Evolutionary conservation across 2,113 vertebrate species (phyloP), one percentile per base, ranked within the genome.

Genomic region (Narcine bancroftii): DNA sequence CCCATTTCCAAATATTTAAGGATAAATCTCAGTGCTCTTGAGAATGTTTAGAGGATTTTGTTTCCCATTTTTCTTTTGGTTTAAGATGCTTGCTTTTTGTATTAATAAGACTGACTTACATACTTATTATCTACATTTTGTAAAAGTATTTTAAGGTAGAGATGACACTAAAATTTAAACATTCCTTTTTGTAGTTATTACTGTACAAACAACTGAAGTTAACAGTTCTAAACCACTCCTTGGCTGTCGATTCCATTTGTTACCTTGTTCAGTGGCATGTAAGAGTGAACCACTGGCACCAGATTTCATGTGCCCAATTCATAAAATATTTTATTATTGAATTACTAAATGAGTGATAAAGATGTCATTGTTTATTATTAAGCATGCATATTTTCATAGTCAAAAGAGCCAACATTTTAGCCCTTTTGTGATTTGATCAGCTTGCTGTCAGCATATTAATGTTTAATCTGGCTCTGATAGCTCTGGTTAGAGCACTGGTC

Each of bases 231-330:
- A 33, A 83, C 7, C 50, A 83, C 29, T 17, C 5, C 24, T 42
- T 81, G 77, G 50, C 81, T 56, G 29, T 85, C 50, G 50, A 85
- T 56, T 56, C 81, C 50, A 56, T 56, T 85, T 85, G 81, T 85
- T 85, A 50, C 29, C 2, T 33, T 56, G 47, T 85, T 85, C 81
- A 85, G 50, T 56, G 13, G 81, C n/a, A 11, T 85, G 50, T 56
- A 85, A 29, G n/a, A 56, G 29, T 77, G 17, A 19, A 66, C 65
- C 65, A 24, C 1, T 66, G 19, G 13, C 1, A 66, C 19, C 21
- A 4, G 24, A 66, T 21, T 13, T 13, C 19, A 66, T 66, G 21
- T 24, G 24, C 65, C 17, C 1, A 56, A 56, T 85, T 50, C 11
- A 50, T 50, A 50, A 42, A 81, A 81, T 81, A 81, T 85, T 56